Conservation (phyloP, 2,888 invertebrate species). For the Panorpa germanica region DNA sequence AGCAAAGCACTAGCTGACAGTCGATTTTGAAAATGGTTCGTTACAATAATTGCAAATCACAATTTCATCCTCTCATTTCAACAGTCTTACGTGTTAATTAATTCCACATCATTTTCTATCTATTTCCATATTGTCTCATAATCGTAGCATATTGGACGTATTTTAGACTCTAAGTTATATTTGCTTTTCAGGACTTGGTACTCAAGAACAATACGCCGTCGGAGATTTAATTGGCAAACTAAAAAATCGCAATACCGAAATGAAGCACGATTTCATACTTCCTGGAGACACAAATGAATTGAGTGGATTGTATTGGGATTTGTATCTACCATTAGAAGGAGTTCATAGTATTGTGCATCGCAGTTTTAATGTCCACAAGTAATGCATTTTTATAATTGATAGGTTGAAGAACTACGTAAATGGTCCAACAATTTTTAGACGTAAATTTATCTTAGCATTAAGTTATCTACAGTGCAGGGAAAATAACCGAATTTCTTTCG, state of each 20-base stretch:
- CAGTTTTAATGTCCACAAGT: slow-evolving; percentile 61
- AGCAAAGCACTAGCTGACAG: no score
- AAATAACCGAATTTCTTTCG: background rate
- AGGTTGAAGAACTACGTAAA: background rate
- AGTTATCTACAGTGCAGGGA: background rate
- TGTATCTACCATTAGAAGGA: slow-evolving; percentile 69
- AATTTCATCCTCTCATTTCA: no score
- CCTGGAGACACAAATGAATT: slow-evolving; percentile 52
- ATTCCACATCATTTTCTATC: slow-evolving; percentile 6
- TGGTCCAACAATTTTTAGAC: background rate
- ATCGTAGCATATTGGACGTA: slow-evolving; percentile 2
- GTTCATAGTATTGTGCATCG: slow-evolving; percentile 60
- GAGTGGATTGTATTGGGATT: slow-evolving; percentile 62
- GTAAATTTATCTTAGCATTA: no score
- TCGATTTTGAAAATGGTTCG: no score
- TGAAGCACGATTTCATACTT: slow-evolving; percentile 45
- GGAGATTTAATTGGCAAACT: slow-evolving; percentile 82
- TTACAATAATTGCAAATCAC: no score
- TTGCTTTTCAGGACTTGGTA: slow-evolving; percentile 41
- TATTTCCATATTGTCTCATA: background rate
- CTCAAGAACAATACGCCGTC: slow-evolving; percentile 77
- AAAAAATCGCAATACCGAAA: slow-evolving; percentile 47
- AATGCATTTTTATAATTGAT: no score
- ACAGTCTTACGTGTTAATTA: no score
- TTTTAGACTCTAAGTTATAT: background rate